Conservation (phyloP, 2,797 vertebrate genomes). For the Rhinoraja longicauda region DNA sequence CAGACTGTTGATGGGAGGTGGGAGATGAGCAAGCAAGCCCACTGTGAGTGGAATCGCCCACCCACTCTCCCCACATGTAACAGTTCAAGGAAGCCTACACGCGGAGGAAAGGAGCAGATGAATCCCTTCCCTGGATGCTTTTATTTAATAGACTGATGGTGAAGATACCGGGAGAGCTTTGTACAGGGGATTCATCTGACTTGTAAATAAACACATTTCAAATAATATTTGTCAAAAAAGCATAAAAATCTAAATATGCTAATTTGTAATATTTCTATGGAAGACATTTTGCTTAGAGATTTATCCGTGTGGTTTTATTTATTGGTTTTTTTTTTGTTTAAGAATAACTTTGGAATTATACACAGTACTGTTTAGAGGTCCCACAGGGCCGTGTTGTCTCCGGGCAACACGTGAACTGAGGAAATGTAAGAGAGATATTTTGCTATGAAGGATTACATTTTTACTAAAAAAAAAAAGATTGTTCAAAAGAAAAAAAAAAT, state of each 20-base stretch:
- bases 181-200: slow-evolving; percentile 20
- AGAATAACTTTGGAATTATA: slow-evolving; percentile 35
- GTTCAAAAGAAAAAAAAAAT: slow-evolving; percentile 16
- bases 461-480: slow-evolving; percentile 37
- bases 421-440: slow-evolving; percentile 37
- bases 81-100: neutral
- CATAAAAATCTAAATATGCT: slow-evolving; percentile 32
- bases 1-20: too few species aligned
- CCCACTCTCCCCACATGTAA: neutral
- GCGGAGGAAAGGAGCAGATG: neutral
- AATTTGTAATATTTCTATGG: slow-evolving; percentile 38
- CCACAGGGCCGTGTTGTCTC: neutral
- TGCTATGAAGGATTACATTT: slow-evolving; percentile 37
- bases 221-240: slow-evolving; percentile 37
- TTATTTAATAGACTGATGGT: neutral
- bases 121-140: neutral
- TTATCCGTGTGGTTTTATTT: slow-evolving; percentile 32
- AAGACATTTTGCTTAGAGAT: slow-evolving; percentile 37
- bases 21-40: too few species aligned
- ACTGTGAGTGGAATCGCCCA: neutral
- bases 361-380: slow-evolving; percentile 23
- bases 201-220: slow-evolving; percentile 35
- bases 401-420: neutral
- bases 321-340: slow-evolving; percentile 20
- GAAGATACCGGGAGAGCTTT: neutral